Evolutionary conservation across 2,113 vertebrate species (phyloP).

Genomic region (Anhinga anhinga): DNA sequence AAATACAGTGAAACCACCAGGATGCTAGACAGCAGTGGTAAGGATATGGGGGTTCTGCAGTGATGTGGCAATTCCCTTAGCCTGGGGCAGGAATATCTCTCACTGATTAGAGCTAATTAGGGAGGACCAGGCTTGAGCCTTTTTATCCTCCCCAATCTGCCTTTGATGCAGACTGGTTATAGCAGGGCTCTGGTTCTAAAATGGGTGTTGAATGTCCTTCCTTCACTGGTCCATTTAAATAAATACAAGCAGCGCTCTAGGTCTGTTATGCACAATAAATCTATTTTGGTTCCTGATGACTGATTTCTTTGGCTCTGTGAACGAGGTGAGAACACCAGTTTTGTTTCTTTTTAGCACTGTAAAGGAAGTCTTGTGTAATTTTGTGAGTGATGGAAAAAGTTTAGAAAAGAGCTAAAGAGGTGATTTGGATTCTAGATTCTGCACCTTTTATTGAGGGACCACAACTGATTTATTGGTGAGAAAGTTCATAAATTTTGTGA

Average conservation of each 20-base stretch:
- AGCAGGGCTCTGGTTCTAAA: not conserved
- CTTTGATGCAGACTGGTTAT: not conserved
- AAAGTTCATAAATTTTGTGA: not conserved
- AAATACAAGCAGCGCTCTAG: not conserved
- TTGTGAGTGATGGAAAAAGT: not conserved
- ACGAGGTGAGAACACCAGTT: not conserved
- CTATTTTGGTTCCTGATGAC: slow-evolving; percentile 31
- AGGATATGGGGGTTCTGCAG: not conserved
- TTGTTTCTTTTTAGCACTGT: slow-evolving; percentile 23
- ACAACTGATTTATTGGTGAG: not conserved
- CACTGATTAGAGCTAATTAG: slow-evolving; percentile 29
- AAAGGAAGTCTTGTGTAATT: slow-evolving; percentile 19
- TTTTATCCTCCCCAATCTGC: not conserved
- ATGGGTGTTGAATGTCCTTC: not conserved
- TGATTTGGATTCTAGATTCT: not conserved
- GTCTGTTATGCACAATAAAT: not conserved
- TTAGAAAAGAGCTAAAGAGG: not conserved
- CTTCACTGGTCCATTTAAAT: not conserved
- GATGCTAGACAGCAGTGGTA: not conserved
- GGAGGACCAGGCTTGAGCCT: not conserved
- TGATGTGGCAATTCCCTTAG: slow-evolving; percentile 1
- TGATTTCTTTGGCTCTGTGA: slow-evolving; percentile 21
- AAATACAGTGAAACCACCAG: not conserved
- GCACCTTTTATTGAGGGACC: not conserved
- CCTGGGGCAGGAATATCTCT: slow-evolving; percentile 20